Conservation (phyloP, 2,888 invertebrate genomes). For the Agrochola macilenta region DNA sequence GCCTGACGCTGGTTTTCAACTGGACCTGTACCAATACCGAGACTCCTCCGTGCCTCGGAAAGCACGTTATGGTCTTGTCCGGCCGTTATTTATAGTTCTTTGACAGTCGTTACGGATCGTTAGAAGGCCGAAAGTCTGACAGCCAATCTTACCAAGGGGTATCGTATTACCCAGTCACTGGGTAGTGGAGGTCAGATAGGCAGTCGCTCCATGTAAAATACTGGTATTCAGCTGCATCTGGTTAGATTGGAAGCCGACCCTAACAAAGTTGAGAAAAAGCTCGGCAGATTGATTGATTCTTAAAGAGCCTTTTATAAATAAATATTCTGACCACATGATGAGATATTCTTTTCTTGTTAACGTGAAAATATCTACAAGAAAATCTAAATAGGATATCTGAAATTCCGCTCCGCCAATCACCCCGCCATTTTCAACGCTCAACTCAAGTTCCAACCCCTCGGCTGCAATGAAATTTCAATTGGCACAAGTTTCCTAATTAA, state of each 20-base stretch:
- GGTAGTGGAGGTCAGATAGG: not conserved
- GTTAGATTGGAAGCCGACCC: not conserved
- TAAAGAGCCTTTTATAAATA: too few species aligned
- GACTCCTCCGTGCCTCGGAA: too few species aligned
- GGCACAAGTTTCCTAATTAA: constrained; percentile 81
- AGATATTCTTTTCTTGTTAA: not conserved
- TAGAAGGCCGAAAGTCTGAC: not conserved
- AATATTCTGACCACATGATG: too few species aligned
- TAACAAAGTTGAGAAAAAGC: not conserved
- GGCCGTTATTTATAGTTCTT: too few species aligned
- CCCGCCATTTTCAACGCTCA: constrained; percentile 14
- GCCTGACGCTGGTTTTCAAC: too few species aligned
- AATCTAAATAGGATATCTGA: not conserved
- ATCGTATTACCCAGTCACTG: not conserved
- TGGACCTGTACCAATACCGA: too few species aligned
- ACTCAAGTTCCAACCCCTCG: constrained; percentile 39
- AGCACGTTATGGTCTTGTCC: too few species aligned
- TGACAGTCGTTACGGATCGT: not conserved
- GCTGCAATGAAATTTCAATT: constrained; percentile 72
- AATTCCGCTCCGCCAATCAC: not conserved
- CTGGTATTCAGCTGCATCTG: not conserved
- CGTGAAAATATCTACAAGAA: not conserved
- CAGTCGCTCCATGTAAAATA: not conserved
- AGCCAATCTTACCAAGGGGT: not conserved
- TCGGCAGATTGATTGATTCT: not conserved